Percentiles rank a stretch among this genome's conserved stretches.
These are phyloP conservation scores for Chamaea fasciata DNA, from an alignment of 2,113 vertebrate species.

Conservation along the genomic window DNA sequence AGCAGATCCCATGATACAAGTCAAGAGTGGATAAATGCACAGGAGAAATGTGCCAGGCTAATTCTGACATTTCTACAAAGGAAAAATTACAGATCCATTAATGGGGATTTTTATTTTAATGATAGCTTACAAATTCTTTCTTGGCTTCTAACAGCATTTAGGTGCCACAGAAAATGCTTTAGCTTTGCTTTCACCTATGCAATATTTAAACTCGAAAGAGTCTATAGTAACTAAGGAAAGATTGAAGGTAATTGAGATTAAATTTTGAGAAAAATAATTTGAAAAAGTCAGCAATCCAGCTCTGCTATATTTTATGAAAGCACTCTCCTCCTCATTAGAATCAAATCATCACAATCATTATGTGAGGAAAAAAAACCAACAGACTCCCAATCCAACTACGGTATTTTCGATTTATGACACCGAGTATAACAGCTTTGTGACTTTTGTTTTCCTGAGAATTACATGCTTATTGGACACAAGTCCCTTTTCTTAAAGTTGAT, in stretches of 20 bases:
- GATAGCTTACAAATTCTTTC: neutral
- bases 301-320: neutral
- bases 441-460: neutral
- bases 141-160: neutral
- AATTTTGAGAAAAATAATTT: neutral
- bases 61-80: neutral
- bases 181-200: neutral
- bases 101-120: neutral
- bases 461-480: neutral
- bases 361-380: rapidly evolving
- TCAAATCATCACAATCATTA: neutral
- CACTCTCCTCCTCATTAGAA: neutral
- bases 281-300: neutral
- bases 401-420: neutral
- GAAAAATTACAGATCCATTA: neutral
- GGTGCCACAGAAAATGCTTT: neutral
- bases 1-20: neutral
- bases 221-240: neutral
- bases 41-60: neutral
- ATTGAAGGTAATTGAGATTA: neutral
- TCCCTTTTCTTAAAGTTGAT: neutral
- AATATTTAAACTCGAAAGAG: neutral
- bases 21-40: neutral
- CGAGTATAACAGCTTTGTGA: neutral
- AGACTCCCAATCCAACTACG: neutral